A percentile compares a stretch with the other conserved stretches of the same genome.
Evolutionary conservation across 2,797 vertebrate species (phyloP).

Genomic region (Hapalemur alaotrensis): DNA sequence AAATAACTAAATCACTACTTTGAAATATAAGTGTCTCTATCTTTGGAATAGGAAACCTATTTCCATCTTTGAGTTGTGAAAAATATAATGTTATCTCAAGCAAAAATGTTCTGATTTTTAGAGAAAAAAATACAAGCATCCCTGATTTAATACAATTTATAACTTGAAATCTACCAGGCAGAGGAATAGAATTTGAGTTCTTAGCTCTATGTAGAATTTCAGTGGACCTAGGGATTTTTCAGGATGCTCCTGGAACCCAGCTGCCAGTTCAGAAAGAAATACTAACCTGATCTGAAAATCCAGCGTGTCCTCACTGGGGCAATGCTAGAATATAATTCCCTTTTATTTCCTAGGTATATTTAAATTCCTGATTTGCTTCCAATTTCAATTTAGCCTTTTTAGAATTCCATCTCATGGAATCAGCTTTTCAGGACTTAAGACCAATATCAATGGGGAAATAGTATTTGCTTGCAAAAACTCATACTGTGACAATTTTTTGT

Average conservation of each 20-base stretch:
- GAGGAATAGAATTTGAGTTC: not conserved
- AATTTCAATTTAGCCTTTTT: not conserved
- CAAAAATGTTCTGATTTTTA: not conserved
- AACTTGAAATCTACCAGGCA: not conserved
- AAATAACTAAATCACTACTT: not conserved
- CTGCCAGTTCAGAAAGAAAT: not conserved
- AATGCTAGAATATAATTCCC: not conserved
- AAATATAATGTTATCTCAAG: not conserved
- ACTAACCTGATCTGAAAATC: not conserved
- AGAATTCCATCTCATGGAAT: not conserved
- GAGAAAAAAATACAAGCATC: not conserved
- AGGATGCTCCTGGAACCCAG: not conserved
- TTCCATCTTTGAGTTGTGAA: not conserved
- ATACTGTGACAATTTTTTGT: not conserved
- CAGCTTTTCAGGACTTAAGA: not conserved
- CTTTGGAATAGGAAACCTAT: slow-evolving; percentile 2
- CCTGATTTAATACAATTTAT: not conserved
- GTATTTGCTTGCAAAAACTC: not conserved
- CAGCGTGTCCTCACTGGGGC: not conserved
- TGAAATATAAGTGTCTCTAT: not conserved
- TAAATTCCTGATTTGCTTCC: not conserved
- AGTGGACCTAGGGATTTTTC: not conserved
- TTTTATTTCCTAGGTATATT: not conserved
- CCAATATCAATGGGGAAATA: not conserved
- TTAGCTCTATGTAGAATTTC: not conserved